These are phyloP conservation scores for Calephelis virginiensis DNA, from an alignment of 1,140 invertebrate species.

Conservation along the genomic window DNA sequence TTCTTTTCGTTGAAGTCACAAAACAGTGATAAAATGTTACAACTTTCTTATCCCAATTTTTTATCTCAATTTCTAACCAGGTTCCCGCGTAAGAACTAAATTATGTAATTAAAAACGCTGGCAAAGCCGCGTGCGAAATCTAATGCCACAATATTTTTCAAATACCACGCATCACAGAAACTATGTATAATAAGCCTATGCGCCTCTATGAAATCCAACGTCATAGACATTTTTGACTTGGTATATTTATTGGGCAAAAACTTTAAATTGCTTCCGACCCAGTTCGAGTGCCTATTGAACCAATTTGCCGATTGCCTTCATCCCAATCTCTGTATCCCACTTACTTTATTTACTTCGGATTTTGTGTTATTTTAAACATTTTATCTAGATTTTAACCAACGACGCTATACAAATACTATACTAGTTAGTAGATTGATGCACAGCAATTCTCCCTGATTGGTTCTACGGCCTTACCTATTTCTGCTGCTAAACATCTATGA, in stretches of 20 bases:
- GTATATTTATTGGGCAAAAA: conserved; percentile 68
- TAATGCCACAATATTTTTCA: too few species aligned
- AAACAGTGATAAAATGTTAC: too few species aligned
- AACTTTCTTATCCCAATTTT: too few species aligned
- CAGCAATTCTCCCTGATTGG: background rate
- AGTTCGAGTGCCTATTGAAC: conserved; percentile 62
- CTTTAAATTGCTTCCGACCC: conserved; percentile 71
- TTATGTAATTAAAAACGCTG: too few species aligned
- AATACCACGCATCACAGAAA: too few species aligned
- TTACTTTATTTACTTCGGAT: conserved; percentile 44
- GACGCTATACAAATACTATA: too few species aligned
- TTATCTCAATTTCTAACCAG: too few species aligned
- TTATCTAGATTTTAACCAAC: background rate
- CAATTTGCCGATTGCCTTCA: conserved; percentile 59
- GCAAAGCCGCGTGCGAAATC: too few species aligned
- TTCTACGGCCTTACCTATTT: too few species aligned
- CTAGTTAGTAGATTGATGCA: background rate
- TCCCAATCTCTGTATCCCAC: conserved; percentile 43
- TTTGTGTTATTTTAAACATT: conserved; percentile 14
- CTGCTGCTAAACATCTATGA: too few species aligned
- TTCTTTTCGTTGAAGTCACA: too few species aligned
- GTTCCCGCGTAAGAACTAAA: too few species aligned
- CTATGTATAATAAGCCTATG: background rate
- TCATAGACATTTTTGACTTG: conserved; percentile 57
- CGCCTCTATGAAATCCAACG: conserved; percentile 37